Percentiles rank a stretch among this genome's conserved stretches.
Evolutionary conservation across 2,888 invertebrate genomes (phyloP).

Genomic region (Trypoxylon attenuatum): DNA sequence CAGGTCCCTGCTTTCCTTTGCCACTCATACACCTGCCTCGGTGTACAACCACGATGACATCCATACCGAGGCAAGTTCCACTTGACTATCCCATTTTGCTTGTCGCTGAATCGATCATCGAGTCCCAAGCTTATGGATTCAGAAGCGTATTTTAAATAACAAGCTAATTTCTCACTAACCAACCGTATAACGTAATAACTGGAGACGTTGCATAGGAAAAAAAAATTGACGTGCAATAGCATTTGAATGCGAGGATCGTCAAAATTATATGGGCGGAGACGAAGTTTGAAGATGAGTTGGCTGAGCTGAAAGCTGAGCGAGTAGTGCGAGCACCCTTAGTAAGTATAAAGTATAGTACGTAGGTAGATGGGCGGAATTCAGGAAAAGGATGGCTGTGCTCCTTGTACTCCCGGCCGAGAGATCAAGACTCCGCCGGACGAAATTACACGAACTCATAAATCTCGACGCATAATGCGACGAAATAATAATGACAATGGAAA

Average conservation of each 20-base stretch:
- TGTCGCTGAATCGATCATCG: too few species aligned
- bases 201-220: too few species aligned
- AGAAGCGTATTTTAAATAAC: too few species aligned
- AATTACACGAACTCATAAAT: slow-evolving; percentile 69
- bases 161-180: too few species aligned
- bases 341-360: background rate
- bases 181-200: too few species aligned
- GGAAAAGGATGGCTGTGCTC: background rate
- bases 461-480: slow-evolving; percentile 65
- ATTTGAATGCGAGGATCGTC: too few species aligned
- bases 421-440: slow-evolving; percentile 36
- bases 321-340: background rate
- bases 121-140: too few species aligned
- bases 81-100: too few species aligned
- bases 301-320: background rate
- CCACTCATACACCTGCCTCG: too few species aligned
- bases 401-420: background rate
- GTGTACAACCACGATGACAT: too few species aligned
- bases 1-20: background rate
- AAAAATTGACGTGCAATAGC: too few species aligned
- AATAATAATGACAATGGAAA: slow-evolving; percentile 74
- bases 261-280: background rate
- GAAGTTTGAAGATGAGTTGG: background rate
- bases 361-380: background rate
- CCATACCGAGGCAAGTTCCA: too few species aligned